A percentile compares a stretch with the other conserved stretches of the same genome.
Evolutionary conservation across 2,113 vertebrate species (phyloP).

Genomic region (Potamarius usumacintae): DNA sequence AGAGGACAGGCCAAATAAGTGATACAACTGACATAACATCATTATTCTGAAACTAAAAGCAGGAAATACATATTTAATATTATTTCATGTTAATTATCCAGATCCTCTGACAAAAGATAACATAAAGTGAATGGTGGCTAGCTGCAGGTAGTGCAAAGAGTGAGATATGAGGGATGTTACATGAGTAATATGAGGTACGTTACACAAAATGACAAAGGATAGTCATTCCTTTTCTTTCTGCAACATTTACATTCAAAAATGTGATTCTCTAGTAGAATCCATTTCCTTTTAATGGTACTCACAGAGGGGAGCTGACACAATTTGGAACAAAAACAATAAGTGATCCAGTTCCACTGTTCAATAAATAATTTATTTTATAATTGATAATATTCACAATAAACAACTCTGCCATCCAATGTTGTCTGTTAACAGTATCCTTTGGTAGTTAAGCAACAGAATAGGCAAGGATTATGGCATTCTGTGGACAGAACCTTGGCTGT

Average conservation of each 20-base stretch:
- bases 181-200: not conserved
- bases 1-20: not conserved
- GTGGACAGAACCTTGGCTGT: not conserved
- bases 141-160: not conserved
- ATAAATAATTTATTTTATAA: not conserved
- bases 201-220: not conserved
- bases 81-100: not conserved
- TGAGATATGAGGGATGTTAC: not conserved
- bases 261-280: not conserved
- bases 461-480: not conserved
- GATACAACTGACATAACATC: not conserved
- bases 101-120: not conserved
- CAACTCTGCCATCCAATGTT: not conserved
- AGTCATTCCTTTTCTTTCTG: not conserved
- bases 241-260: not conserved
- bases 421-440: not conserved
- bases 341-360: not conserved
- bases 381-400: not conserved
- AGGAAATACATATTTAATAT: not conserved
- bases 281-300: not conserved
- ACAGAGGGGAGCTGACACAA: not conserved
- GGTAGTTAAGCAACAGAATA: not conserved
- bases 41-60: not conserved
- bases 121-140: not conserved
- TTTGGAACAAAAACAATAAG: not conserved